Evolutionary conservation across 2,113 vertebrate genomes (phyloP), one percentile per base, ranked within the genome.

Genomic region (Ursus arctos): DNA sequence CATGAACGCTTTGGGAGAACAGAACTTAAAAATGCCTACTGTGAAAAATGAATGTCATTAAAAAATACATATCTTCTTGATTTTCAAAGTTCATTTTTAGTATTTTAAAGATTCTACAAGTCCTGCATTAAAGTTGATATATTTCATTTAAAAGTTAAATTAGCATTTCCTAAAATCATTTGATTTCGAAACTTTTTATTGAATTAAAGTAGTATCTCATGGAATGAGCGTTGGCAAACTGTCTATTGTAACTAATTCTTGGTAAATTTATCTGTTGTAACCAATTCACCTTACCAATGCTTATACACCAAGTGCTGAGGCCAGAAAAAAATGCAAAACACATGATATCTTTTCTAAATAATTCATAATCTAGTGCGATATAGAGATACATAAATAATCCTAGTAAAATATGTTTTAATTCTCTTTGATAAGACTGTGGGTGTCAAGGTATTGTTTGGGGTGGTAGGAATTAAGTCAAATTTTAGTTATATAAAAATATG

Each of bases 391-490:
- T 61, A 71, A 90, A 74, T 87, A 94, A 43, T 90, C 74, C 18
- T 88, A 51, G 26, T 88, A 72, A 91, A 95, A 84, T 88, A 74
- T 15, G 55, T 65, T 31, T 90, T 80, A 69, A 91, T 92, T 95
- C 2, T 10, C 95, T 31, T 47, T 91, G 36, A 80, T 84, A 49
- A 51, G 90, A 0, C 5, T 94, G 0, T 88, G 72, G 10, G 43
- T 89, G 16, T 96, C 12, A 55, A 84, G 14, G 2, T 71, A 18
- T 88, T 94, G 18, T 67, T 71, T 6, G 13, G 10, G 28, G 1
- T 57, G 13, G 22, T 33, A 69, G 43, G 22, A 82, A 77, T 11
- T 71, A 86, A 85, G 47, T 90, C 28, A 76, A 83, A 22, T 82
- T 90, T 95, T 82, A 76, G 80, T 71, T 82, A 81, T 26, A 81